phyloP scores from a whole-genome alignment of 1,140 invertebrate species.

The Drosophila pseudoananassae region DNA sequence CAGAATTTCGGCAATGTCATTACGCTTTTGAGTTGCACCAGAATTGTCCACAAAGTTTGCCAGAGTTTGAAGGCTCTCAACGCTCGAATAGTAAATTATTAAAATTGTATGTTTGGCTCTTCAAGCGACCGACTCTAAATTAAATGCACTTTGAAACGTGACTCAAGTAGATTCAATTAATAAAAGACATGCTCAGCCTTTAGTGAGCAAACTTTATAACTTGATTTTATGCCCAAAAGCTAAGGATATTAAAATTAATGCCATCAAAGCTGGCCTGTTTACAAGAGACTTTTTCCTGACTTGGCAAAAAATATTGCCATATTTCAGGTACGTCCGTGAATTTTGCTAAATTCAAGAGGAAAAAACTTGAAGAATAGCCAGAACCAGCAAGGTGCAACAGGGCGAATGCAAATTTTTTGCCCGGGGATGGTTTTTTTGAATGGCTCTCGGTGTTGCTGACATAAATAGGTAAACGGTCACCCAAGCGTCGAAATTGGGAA shows the following conservation, averaged over 20 bases:
- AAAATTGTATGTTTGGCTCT: slow-evolving; percentile 1
- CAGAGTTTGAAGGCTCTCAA: slow-evolving; percentile 6
- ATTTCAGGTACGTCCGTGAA: not conserved
- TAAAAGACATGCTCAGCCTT: slow-evolving; percentile 1
- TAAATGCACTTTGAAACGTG: slow-evolving; percentile 35
- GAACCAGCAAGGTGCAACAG: slow-evolving; percentile 11
- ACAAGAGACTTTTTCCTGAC: not conserved
- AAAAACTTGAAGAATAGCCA: not conserved
- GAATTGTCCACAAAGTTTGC: slow-evolving; percentile 8
- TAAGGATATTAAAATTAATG: slow-evolving; percentile 24
- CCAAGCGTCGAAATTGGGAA: not conserved
- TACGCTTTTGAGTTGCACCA: slow-evolving; percentile 15
- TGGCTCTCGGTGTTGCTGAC: slow-evolving; percentile 11
- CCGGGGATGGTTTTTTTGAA: slow-evolving; percentile 5
- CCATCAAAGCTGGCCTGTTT: slow-evolving; percentile 3
- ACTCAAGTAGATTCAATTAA: slow-evolving; percentile 41
- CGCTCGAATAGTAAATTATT: slow-evolving; percentile 24
- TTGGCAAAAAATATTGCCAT: not conserved
- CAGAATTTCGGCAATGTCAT: slow-evolving; percentile 31
- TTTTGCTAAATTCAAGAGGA: not conserved
- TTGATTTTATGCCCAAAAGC: slow-evolving; percentile 26
- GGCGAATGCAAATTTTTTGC: slow-evolving; percentile 2
- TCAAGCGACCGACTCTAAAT: slow-evolving; percentile 7
- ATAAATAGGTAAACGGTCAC: slow-evolving; percentile 21
- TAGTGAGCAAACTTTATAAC: slow-evolving; percentile 15